Evolutionary conservation across 2,113 vertebrate species (phyloP), one percentile per base, ranked within the genome.

Genomic region (Rhinolophus sinicus): DNA sequence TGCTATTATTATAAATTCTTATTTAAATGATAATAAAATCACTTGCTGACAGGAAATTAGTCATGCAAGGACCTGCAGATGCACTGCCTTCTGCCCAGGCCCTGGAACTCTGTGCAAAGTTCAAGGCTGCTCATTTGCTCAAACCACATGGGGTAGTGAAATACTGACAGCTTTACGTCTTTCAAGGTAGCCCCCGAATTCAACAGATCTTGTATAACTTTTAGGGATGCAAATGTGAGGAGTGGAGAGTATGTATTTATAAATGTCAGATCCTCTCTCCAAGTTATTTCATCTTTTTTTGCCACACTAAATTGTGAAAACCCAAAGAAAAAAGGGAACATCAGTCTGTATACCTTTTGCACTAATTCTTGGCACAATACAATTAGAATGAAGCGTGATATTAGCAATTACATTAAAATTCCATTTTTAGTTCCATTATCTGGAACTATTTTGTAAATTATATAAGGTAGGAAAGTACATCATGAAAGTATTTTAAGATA

Each of bases 11-110:
- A 97, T 86, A 98, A 97, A 97, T 98, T 97, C 83, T 97, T 98
- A 97, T 98, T 98, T 98, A 98, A 98, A 98, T 94, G 94, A 97
- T 96, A 98, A 96, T 98, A 98, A 98, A 98, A 97, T 95, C 90
- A 83, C 35, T 94, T 97, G 91, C 97, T 98, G 97, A 98, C 94
- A 96, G 93, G 89, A 97, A 98, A 99, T 98, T 97, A 98, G 98
- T 98, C 98, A 98, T 97, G 97, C 97, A 95, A 97, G 84, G 92
- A 95, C 84, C 95, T 97, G 95, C 97, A 98, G 97, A 98, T 97
- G 97, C 69, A 97, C 69, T 95, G 28, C 97, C 96, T 98, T 98
- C 97, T 98, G 98, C 96, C 96, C 90, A 94, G 86, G 40, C 78
- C 62, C 73, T 58, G 58, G 26, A 96, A 98, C 90, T 96, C 69